Base-by-base conservation (phyloP, 2,888 invertebrate genomes). In the Elmis aenea region DNA sequence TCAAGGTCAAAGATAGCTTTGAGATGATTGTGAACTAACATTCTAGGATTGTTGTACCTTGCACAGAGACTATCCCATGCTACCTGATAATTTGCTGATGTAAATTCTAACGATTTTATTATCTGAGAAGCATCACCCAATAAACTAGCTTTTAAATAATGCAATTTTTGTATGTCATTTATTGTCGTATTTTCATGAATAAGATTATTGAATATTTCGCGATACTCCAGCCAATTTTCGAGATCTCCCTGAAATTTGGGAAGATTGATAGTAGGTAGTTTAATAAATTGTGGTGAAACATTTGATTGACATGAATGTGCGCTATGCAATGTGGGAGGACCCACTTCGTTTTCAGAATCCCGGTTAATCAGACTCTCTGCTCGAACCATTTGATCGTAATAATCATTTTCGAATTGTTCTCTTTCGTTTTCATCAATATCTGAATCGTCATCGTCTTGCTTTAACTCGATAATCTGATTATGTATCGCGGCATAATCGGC, bases 81-180 rank as follows among this genome's bases (percentile, higher is more conserved):
- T 22, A 23, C 5, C 9, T 9, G 5, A 9, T 31, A 31, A 12
- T 22, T 31, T 2, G 2, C 5, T 3, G 31, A 8, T 3, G 22
- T 10, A 5, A 31, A 14, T 13, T 31, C 31, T 8, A 31, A 14
- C 2, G 31, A 21, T 11, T 22, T 21, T 3, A 23, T 9, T 2
- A 22, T 22, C 2, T 31, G 13, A 2, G 9, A 6, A 2, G 12
- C 13, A 9, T 11, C 2, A n/a, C 23, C 31, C 8, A 3, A 2
- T 11, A 31, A 15, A 21, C 20, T 20, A 2, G 31, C 23, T 9
- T 22, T 31, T 2, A 31, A 12, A 22, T 31, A 31, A 31, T 31
- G 23, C 2, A 22, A 11, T 3, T 21, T 3, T 9, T 30, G 30
- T 5, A 30, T 22, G 16, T 18, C 11, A 3, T 5, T n/a, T 2